Base-by-base conservation (phyloP, 64 coral and sea anemone genomes). In the Acropora tenuis region DNA sequence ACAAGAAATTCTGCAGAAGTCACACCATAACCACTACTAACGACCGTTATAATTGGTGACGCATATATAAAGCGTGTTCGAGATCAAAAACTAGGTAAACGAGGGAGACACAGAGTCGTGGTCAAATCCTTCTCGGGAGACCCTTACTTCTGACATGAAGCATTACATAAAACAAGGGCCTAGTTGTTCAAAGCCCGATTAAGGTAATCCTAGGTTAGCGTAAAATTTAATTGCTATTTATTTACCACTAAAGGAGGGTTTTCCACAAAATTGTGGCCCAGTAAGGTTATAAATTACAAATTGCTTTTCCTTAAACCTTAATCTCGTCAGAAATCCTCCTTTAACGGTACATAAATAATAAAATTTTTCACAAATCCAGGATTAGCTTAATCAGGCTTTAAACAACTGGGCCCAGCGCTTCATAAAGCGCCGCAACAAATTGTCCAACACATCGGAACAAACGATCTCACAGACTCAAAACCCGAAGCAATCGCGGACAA, bases 1-100 rank as follows among this genome's bases (percentile, higher is more conserved):
- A 69, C 66, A 69, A 69, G 66, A 69, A 69, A 69, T 19, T 69
- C 66, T 69, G 66, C 66, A 69, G 66, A 69, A 69, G 66, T 69
- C 66, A 69, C 66, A 69, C 66, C 66, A 15, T 69, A 9, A 69
- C 66, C 7, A 69, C 66, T 16, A 4, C 66, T 16, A 69, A 69
- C 66, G 66, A 69, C 66, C 66, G 66, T 69, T 69, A 20, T 20
- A 69, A 69, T 69, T 69, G 66, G 66, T 69, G 66, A 20, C n/a
- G 12, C 52, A 55, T 7, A 7, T 55, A 55, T 55, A 55, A 55
- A 55, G 52, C 52, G 52, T 0, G 52, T 55, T 55, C 52, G 10
- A 55, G 52, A 10, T 55, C 52, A 55, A 55, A 55, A 55, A 55
- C 52, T 55, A 2, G 66, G 66, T 69, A 69, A 16, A 16, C 66